phyloP scores from a whole-genome alignment of 2,888 invertebrate genomes.

The Chloroclysta siterata region DNA sequence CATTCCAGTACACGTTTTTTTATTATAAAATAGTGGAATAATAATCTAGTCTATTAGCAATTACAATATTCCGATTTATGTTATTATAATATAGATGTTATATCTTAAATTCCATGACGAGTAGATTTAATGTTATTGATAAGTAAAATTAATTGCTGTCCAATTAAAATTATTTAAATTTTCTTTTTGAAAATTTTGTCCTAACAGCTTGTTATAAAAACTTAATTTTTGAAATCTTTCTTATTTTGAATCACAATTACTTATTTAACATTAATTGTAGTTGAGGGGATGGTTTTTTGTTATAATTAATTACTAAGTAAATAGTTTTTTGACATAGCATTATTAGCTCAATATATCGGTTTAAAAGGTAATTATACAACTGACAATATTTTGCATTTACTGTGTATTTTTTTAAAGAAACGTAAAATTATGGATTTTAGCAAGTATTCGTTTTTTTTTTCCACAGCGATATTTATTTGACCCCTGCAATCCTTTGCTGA shows the following conservation, averaged over 20 bases:
- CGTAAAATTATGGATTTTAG: no score
- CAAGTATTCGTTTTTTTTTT: no score
- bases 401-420: no score
- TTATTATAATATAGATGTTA: constrained; percentile 12
- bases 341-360: no score
- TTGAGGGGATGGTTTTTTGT: neutral
- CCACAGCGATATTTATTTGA: neutral
- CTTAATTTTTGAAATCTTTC: neutral
- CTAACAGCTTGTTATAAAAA: neutral
- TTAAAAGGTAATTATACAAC: no score
- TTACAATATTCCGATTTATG: constrained; percentile 26
- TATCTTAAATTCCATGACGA: constrained; percentile 13
- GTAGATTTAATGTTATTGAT: constrained; percentile 1
- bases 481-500: neutral
- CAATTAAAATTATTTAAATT: neutral
- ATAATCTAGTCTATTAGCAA: constrained; percentile 30
- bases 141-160: neutral
- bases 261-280: neutral
- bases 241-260: neutral
- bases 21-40: constrained; percentile 24
- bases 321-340: no score
- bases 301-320: no score
- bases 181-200: neutral
- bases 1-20: constrained; percentile 7
- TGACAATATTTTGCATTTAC: no score